Evolutionary conservation across 2,888 invertebrate species (phyloP), one percentile per base, ranked within the genome.

Genomic region (Brachynemurus nebulosus): DNA sequence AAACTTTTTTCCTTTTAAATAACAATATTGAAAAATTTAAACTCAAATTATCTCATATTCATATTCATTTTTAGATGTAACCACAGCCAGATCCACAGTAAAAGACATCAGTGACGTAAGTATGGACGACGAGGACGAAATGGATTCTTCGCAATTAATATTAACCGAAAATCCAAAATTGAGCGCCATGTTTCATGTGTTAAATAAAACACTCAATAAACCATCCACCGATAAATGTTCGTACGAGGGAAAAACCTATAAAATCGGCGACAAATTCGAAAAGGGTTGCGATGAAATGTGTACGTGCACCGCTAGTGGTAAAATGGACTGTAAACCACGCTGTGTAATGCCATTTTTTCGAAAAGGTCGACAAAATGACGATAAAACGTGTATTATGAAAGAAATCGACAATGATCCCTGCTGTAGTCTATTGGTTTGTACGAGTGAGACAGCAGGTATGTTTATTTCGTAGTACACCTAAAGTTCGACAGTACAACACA

Each of bases 231-330:
- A 14, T 19, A 47, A 47, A 16, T 67, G 68, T 50, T 54, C 59
- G 48, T 60, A 65, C 50, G 64, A 63, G 11, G 67, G 66, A 7
- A 55, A 65, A 42, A 70, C 67, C 2, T 73, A 72, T 49, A 61
- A 63, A 40, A 61, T 78, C 41, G 88, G 86, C 2, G 80, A 85
- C 52, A 75, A 70, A 51, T 67, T 86, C 11, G 72, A 79, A 47
- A 71, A 78, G 30, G 83, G 76, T 35, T 90, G 89, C 56, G 83
- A 86, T 45, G 82, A 84, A 50, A 68, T 74, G 2, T 89, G 89
- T 57, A 76, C 78, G 18, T 89, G 89, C 56, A 65, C 67, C 18
- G 55, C 62, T 0, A 73, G 72, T 11, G 85, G 85, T 1, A 66
- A 67, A 50, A 77, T 83, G 62, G 74, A 80, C 50, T 90, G 89